A percentile compares a stretch with the other conserved stretches of the same genome.
These are phyloP conservation scores for Clarias gariepinus DNA, from an alignment of 2,113 vertebrate genomes.

Conservation along the genomic window DNA sequence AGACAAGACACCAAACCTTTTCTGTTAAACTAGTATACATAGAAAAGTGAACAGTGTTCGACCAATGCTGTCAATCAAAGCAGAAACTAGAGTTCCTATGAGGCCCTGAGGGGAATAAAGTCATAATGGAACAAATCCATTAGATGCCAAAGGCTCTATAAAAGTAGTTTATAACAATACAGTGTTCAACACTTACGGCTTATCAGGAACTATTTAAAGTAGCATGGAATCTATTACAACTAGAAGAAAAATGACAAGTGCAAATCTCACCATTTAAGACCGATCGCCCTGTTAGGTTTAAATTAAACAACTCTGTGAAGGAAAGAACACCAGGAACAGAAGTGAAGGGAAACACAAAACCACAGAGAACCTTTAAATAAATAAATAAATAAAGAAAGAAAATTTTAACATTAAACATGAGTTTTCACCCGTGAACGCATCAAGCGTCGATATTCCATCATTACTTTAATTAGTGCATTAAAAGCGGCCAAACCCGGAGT, in stretches of 20 bases:
- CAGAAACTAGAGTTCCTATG: conserved; percentile 37
- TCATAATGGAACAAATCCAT: not conserved
- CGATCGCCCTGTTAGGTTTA: no score
- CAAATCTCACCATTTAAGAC: not conserved
- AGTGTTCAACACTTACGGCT: not conserved
- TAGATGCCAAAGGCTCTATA: not conserved
- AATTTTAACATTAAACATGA: not conserved
- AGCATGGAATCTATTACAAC: not conserved
- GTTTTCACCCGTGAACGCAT: not conserved
- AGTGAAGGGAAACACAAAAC: no score
- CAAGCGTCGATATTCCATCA: conserved; percentile 33
- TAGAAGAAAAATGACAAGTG: not conserved
- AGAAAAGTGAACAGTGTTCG: conserved; percentile 30
- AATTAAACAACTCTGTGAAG: not conserved
- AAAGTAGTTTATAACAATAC: not conserved
- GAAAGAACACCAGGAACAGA: no score
- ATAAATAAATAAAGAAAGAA: not conserved
- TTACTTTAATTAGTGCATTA: conserved; percentile 35
- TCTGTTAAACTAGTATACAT: conserved; percentile 33
- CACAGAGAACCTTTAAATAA: not conserved
- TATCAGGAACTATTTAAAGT: not conserved
- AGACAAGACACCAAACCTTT: conserved; percentile 44
- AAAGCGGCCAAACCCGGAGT: conserved; percentile 32
- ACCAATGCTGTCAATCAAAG: conserved; percentile 29
- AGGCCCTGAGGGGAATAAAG: conserved; percentile 1